A percentile compares a stretch with the other conserved stretches of the same genome.
phyloP scores from a whole-genome alignment of 2,797 vertebrate species.

The Centropyge bicolor region DNA sequence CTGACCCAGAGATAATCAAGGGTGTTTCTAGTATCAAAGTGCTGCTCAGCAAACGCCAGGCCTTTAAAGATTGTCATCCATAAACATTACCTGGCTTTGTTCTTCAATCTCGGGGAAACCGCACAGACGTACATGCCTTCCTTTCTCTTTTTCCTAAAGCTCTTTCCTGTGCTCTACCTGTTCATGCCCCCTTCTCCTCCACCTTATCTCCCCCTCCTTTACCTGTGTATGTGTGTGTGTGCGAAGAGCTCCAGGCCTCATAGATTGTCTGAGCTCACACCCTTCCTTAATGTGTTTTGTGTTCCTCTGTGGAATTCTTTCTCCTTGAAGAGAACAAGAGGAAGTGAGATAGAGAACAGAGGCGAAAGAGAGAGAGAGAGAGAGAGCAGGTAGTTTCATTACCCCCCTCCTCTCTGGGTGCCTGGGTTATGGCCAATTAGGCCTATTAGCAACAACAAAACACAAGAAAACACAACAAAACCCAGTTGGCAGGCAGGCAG shows the following conservation, averaged over 20 bases:
- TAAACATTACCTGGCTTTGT: conserved; percentile 85
- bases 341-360: conserved; percentile 53
- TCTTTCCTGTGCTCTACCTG: conserved; percentile 29
- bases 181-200: conserved; percentile 13
- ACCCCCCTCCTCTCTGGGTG: conserved; percentile 49
- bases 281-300: conserved; percentile 59
- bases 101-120: conserved; percentile 62
- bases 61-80: conserved; percentile 82
- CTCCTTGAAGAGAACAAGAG: conserved; percentile 66
- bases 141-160: conserved; percentile 27
- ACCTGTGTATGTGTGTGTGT: conserved; percentile 12
- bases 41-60: conserved; percentile 64
- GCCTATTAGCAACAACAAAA: conserved; percentile 88
- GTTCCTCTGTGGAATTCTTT: conserved; percentile 76
- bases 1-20: conserved; percentile 69
- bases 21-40: conserved; percentile 78
- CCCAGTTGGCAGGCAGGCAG: conserved; percentile 66
- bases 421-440: conserved; percentile 86
- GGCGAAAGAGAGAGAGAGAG: conserved; percentile 57
- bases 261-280: conserved; percentile 32
- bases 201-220: not conserved
- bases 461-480: conserved; percentile 83
- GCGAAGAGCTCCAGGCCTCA: conserved; percentile 24
- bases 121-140: conserved; percentile 26
- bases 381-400: conserved; percentile 79